These are phyloP conservation scores for Saturnia japonica DNA, from an alignment of 2,888 invertebrate genomes.

Conservation along the genomic window DNA sequence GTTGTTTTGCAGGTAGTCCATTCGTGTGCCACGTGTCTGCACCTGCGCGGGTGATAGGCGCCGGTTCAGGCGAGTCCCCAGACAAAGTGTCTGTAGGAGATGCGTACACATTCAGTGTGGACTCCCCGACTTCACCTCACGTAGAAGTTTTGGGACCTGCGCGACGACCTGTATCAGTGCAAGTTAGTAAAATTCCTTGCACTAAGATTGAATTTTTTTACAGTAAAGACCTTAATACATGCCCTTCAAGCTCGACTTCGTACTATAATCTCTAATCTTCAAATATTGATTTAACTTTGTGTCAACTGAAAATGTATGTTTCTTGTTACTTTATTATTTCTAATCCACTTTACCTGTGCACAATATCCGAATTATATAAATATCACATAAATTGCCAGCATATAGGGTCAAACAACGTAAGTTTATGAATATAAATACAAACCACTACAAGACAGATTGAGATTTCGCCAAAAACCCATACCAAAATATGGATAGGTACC, in stretches of 20 bases:
- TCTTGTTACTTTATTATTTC: background rate
- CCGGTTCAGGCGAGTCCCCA: constrained; percentile 89
- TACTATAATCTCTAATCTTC: background rate
- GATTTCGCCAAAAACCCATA: too few relatives aligned
- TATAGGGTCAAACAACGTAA: too few relatives aligned
- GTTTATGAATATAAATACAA: too few relatives aligned
- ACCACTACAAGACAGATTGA: too few relatives aligned
- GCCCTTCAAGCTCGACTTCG: background rate
- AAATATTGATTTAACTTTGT: background rate
- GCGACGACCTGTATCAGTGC: constrained; percentile 86
- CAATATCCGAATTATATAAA: background rate
- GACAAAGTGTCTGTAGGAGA: constrained; percentile 93
- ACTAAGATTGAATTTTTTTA: background rate
- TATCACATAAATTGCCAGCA: too few relatives aligned
- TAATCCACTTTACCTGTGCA: background rate
- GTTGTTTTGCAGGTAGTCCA: constrained; percentile 84
- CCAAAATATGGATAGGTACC: background rate
- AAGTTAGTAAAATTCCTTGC: constrained; percentile 51
- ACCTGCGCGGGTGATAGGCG: constrained; percentile 91
- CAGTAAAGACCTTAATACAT: background rate
- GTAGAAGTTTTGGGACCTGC: constrained; percentile 91
- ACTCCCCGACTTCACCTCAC: constrained; percentile 90
- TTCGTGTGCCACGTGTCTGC: constrained; percentile 91
- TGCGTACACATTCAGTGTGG: constrained; percentile 92
- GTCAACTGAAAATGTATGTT: background rate